Base-by-base conservation (phyloP, 2,113 vertebrate genomes). In the Sinocyclocheilus grahami region DNA sequence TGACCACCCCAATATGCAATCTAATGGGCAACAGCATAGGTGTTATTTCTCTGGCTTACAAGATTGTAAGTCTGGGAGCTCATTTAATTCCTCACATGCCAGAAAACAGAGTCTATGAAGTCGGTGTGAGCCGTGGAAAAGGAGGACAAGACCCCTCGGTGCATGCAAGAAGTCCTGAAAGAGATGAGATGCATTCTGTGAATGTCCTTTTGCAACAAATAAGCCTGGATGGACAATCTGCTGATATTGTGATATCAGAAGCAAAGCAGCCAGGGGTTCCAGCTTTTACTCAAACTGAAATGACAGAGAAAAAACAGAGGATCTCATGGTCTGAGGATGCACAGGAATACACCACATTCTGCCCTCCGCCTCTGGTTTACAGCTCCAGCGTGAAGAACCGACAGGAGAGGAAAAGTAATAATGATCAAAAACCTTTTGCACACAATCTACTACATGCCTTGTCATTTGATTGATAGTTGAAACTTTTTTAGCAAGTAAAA, bases 321-420 rank as follows among this genome's bases (percentile, higher is more conserved):
- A 30, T 63, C 22, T 71, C 18, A 27, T 46, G 75, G 82, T 46
- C 14, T 53, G 24, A 27, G 74, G 86, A 83, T 11, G 88, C 88
- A 0, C 83, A 82, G 0, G 94, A 95, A 65, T 85, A 89, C 27
- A 93, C 94, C 0, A 7, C 90, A 0, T 95, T 97, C 88, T 96
- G 96, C 22, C 97, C 97, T 7, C 97, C 97, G 0, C 91, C 92
- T 76, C 94, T 98, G 27, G 97, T 95, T 89, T 98, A 96, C 90
- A 94, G 88, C 30, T 91, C 89, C 1, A n/a, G 92, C 33, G 67
- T 86, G 0, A 92, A 88, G 5, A 88, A 92, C n/a, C 67, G 60
- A 30, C 46, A 75, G 46, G 83, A 84, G 78, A 71, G 72, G 1
- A n/a, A 74, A 77, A 83, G 80, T 71, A 11, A 85, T 42, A 42